A percentile compares a stretch with the other conserved stretches of the same genome.
Evolutionary conservation across 2,113 vertebrate species (phyloP).

Genomic region (Eulemur macaco): DNA sequence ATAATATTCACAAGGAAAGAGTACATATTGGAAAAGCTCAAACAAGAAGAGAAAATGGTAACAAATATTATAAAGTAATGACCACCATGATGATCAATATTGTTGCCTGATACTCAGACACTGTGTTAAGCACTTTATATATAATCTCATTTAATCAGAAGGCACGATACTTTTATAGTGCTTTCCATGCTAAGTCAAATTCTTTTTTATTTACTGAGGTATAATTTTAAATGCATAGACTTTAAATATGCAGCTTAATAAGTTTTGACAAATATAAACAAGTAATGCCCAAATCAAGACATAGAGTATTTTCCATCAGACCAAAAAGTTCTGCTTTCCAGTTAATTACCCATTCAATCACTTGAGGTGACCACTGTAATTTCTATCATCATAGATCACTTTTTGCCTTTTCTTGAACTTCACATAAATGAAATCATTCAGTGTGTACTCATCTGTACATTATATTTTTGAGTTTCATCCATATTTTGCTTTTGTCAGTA

Average conservation of each 20-base stretch:
- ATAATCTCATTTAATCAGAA: not conserved
- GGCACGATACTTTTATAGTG: not conserved
- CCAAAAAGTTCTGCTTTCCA: not conserved
- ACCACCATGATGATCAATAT: not conserved
- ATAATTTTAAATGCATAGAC: slow-evolving; percentile 8
- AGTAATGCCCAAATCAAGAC: not conserved
- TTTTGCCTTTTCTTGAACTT: not conserved
- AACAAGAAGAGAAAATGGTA: not conserved
- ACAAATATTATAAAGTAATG: not conserved
- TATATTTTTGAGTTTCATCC: not conserved
- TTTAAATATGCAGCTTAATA: not conserved
- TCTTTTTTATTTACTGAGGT: not conserved
- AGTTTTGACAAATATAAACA: not conserved
- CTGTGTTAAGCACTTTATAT: not conserved
- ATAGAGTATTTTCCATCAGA: not conserved
- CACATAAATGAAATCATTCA: not conserved
- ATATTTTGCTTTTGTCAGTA: not conserved
- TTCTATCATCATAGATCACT: not conserved
- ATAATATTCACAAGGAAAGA: not conserved
- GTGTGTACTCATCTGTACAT: not conserved
- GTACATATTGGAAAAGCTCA: not conserved
- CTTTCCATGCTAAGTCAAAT: not conserved
- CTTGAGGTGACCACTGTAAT: not conserved
- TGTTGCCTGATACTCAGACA: not conserved
- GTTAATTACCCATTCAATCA: not conserved